These are phyloP conservation scores for Pararge aegeria DNA, from an alignment of 1,140 invertebrate genomes.

Conservation along the genomic window DNA sequence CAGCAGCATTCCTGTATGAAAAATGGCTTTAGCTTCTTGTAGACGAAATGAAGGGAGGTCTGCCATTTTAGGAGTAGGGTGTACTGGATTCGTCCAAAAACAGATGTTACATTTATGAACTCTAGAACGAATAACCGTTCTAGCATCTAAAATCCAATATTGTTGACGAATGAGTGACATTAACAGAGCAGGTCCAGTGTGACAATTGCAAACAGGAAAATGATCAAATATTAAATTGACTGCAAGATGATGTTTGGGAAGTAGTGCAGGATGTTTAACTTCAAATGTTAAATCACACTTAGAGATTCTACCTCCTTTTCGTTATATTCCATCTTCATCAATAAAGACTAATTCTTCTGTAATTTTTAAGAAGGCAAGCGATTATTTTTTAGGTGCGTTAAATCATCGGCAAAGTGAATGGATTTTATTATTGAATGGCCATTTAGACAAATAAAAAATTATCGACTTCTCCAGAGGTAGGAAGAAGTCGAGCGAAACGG, in stretches of 20 bases:
- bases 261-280: constrained; percentile 13
- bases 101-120: constrained; percentile 28
- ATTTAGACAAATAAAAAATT: too few species aligned
- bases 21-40: constrained; percentile 22
- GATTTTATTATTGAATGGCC: too few species aligned
- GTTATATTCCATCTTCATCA: constrained; percentile 11
- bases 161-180: constrained; percentile 28
- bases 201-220: constrained; percentile 20
- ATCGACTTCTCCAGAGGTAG: too few species aligned
- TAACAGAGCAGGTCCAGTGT: constrained; percentile 24
- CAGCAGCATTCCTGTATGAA: not conserved
- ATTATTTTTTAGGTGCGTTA: constrained; percentile 12
- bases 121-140: constrained; percentile 18
- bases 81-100: constrained; percentile 20
- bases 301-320: constrained; percentile 11
- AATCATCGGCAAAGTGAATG: too few species aligned
- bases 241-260: constrained; percentile 23
- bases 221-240: constrained; percentile 21
- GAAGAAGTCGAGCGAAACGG: too few species aligned
- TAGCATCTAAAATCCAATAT: constrained; percentile 31
- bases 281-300: constrained; percentile 1
- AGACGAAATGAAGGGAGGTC: constrained; percentile 19
- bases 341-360: constrained; percentile 13
- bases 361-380: constrained; percentile 1
- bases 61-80: constrained; percentile 20